Evolutionary conservation across 2,888 invertebrate species (phyloP).

Genomic region (Nesidiocoris tenuis): DNA sequence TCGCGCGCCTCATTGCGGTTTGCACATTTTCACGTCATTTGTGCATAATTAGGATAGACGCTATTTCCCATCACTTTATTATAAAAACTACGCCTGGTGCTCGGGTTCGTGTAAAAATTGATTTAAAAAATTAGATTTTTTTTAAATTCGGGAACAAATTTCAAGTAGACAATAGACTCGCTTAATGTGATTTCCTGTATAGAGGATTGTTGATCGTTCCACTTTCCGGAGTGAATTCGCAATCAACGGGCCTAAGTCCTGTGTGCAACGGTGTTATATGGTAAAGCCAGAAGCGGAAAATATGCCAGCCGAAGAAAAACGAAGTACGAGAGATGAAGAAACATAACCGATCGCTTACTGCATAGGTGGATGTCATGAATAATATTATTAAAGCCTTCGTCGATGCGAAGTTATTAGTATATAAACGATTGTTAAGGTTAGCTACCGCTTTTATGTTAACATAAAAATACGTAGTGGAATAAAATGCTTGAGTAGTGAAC

Average conservation of each 20-base stretch:
- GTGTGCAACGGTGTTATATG: slow-evolving; percentile 39
- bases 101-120: slow-evolving; percentile 42
- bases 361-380: background rate
- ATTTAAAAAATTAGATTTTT: slow-evolving; percentile 41
- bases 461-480: slow-evolving; percentile 20
- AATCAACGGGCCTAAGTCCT: slow-evolving; percentile 43
- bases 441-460: slow-evolving; percentile 20
- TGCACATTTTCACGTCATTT: slow-evolving; percentile 41
- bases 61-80: slow-evolving; percentile 44
- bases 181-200: slow-evolving; percentile 48
- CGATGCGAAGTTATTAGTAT: background rate
- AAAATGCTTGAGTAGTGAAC: slow-evolving; percentile 19
- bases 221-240: slow-evolving; percentile 31
- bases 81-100: slow-evolving; percentile 42
- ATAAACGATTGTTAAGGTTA: slow-evolving; percentile 4
- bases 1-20: slow-evolving; percentile 41
- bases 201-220: slow-evolving; percentile 35
- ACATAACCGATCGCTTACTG: background rate
- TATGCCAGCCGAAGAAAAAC: background rate
- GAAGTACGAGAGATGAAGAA: background rate
- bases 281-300: slow-evolving; percentile 35
- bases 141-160: slow-evolving; percentile 49
- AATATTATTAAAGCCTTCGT: background rate
- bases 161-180: slow-evolving; percentile 49
- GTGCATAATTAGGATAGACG: slow-evolving; percentile 43